Conservation (phyloP, 2,797 vertebrate genomes). For the Coreius guichenoti region DNA sequence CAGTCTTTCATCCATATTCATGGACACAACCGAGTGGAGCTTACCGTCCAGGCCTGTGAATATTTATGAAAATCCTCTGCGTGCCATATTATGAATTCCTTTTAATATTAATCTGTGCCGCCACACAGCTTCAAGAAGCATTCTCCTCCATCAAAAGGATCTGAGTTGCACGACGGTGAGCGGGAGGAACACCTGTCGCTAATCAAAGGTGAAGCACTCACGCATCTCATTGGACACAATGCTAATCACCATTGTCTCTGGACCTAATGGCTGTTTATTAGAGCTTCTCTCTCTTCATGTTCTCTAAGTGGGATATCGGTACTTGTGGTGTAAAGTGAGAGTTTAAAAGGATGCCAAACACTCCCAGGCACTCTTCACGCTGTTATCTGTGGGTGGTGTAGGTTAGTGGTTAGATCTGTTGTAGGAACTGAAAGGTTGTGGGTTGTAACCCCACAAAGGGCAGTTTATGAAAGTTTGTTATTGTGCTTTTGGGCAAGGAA, state of each 20-base stretch:
- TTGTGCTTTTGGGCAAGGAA: neutral
- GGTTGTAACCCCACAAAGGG: neutral
- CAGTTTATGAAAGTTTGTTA: neutral
- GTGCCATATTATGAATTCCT: constrained; percentile 64
- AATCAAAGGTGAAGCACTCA: constrained; percentile 53
- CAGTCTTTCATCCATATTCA: constrained; percentile 68
- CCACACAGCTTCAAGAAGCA: constrained; percentile 59
- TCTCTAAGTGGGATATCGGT: constrained; percentile 25
- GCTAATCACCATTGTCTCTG: constrained; percentile 41
- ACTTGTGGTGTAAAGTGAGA: constrained; percentile 14
- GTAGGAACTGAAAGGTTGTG: neutral
- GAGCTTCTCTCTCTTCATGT: constrained; percentile 16
- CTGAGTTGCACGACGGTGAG: constrained; percentile 30
- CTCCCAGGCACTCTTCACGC: neutral
- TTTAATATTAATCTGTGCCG: constrained; percentile 70
- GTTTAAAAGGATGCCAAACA: constrained; percentile 16
- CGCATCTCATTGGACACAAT: constrained; percentile 36
- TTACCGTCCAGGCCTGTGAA: constrained; percentile 66
- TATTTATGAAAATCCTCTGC: constrained; percentile 69
- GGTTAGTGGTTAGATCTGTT: neutral
- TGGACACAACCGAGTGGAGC: constrained; percentile 59
- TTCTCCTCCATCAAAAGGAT: constrained; percentile 54
- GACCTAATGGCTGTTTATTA: constrained; percentile 55
- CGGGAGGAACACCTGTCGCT: constrained; percentile 58
- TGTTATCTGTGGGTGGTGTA: neutral